Base-by-base conservation (phyloP, 2,888 invertebrate species). In the Pecten maximus region DNA sequence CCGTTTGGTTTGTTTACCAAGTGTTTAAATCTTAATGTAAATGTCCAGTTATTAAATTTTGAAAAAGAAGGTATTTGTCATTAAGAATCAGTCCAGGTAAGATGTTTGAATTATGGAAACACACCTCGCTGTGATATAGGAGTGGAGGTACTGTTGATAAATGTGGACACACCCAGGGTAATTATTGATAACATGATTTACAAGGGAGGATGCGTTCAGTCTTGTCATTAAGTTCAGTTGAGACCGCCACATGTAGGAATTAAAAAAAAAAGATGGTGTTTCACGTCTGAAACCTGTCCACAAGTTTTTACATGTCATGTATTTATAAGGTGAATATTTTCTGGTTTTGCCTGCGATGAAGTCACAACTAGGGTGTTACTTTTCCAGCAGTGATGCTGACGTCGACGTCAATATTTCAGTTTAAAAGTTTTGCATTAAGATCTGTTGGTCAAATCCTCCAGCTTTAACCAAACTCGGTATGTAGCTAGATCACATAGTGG, bases 31-130 rank as follows among this genome's bases (percentile, higher is more conserved):
- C 74, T 74, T 35, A 74, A 74, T 74, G 35, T 74, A 74, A 74
- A 74, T 74, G 74, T 35, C 74, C 74, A 74, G 74, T 74, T 74
- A 74, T 74, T 74, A 74, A 74, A 74, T 74, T 35, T 74, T 74
- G 28, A 35, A 74, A 74, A 74, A 74, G 74, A 74, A 74, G 74
- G 74, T 74, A 74, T 74, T 74, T 35, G 74, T 74, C 74, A 74
- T 74, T 74, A 74, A 74, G 74, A 74, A 74, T 74, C 28, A 28
- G 35, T 28, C 74, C 74, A 74, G 74, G 74, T 74, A 74, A 35
- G 23, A 74, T 35, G 74, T 74, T 74, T 74, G 74, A 74, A 28
- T 35, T 74, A 74, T 74, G 28, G 74, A 35, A 74, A 74, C 74
- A 74, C 74, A 28, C 74, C 74, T 35, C 23, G 0, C 23, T 54